Evolutionary conservation across 2,113 vertebrate species (phyloP), one percentile per base, ranked within the genome.

Genomic region (Paraplagusia blochii): DNA sequence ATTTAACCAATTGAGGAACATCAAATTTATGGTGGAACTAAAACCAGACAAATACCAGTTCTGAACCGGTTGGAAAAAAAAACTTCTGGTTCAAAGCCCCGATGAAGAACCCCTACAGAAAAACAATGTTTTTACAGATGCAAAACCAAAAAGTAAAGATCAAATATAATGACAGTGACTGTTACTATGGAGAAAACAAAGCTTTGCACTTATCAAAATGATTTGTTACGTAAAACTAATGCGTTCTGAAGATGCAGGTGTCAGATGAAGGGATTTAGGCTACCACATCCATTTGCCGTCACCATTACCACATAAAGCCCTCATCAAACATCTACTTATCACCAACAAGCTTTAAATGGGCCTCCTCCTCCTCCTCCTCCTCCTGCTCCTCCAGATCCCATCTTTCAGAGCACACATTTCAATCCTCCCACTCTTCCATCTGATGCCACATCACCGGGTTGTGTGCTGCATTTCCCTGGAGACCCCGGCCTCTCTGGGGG

Each of bases 401-500:
- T 15, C 36, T 52, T 51, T 17, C 19, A 36, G 13, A 12, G 45
- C 16, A n/a, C 29, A 19, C 43, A 34, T 12, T 19, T 8, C 3
- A 15, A 38, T 16, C n/a, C 44, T 34, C 50, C 14, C 19, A 35
- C 17, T 16, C n/a, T 10, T 13, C 45, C 33, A 55, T 42, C 44
- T 64, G 63, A 54, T 73, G 13, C 40, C 57, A 7, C 15, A 16
- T 22, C 43, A 18, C 44, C 8, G 9, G 52, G 59, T 40, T 10
- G 33, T 46, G 10, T 8, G 8, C 19, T 57, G 48, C 7, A 38
- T 45, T 49, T 53, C 44, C 10, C 22, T 15, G 36, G 39, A 64
- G 29, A 46, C 34, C 65, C 45, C 18, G 15, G 22, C 10, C 38
- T 29, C 38, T 40, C 38, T 40, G 38, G 38, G 66, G 54, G 72